These are phyloP conservation scores for Crossocerus cetratus DNA, from an alignment of 2,888 invertebrate species.

Conservation along the genomic window DNA sequence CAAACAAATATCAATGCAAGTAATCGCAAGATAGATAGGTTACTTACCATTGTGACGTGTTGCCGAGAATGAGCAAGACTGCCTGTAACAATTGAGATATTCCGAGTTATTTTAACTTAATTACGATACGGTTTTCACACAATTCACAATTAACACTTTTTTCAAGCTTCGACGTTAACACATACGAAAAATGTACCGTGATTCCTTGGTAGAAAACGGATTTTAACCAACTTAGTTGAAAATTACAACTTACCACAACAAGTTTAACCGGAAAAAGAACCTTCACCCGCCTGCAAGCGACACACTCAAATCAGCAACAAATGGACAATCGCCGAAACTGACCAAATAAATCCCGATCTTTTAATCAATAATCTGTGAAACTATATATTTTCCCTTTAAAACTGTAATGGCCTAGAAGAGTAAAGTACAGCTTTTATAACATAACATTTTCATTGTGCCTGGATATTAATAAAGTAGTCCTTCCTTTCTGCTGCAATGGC, in stretches of 20 bases:
- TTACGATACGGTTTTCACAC: conserved; percentile 13
- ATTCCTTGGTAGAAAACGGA: conserved; percentile 25
- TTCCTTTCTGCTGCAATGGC: too few species aligned
- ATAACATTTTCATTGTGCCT: too few species aligned
- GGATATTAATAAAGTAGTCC: too few species aligned
- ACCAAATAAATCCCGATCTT: not conserved
- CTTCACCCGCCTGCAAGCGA: not conserved
- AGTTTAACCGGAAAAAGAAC: conserved; percentile 37
- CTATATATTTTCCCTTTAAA: too few species aligned
- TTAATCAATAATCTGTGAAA: too few species aligned
- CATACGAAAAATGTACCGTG: not conserved
- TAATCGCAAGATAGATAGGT: not conserved
- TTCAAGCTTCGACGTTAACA: not conserved
- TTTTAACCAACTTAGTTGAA: conserved; percentile 3
- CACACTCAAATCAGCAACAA: conserved; percentile 39
- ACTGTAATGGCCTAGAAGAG: too few species aligned
- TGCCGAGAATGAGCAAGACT: not conserved
- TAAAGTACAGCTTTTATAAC: too few species aligned
- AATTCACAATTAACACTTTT: not conserved
- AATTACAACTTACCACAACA: conserved; percentile 17
- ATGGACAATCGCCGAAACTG: not conserved
- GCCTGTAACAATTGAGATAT: conserved; percentile 29
- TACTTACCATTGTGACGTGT: conserved; percentile 32
- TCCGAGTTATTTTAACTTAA: not conserved
- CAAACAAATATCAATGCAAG: too few species aligned